Conservation (phyloP, 2,888 invertebrate species). For the Platerodrilus igneus region DNA sequence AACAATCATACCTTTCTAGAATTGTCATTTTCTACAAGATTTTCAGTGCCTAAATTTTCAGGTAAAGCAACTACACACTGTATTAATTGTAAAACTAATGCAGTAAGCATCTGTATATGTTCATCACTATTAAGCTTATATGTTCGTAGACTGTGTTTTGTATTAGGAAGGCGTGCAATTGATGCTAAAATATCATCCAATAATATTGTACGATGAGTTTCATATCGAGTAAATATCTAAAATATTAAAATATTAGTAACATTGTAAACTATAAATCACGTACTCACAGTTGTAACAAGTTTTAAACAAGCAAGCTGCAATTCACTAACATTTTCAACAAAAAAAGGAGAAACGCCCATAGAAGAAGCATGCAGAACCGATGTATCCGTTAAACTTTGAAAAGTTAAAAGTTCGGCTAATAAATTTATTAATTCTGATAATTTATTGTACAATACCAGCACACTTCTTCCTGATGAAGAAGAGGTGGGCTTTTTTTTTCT, state of each 20-base stretch:
- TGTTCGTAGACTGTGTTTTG: conserved; percentile 86
- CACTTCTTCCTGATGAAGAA: conserved; percentile 56
- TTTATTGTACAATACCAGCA: conserved; percentile 73
- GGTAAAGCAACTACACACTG: conserved; percentile 93
- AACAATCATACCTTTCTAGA: too few species aligned
- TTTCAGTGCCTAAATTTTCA: conserved; percentile 53
- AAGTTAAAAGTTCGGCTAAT: conserved; percentile 75
- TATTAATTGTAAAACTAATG: conserved; percentile 91
- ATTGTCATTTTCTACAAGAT: too few species aligned
- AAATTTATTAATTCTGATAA: conserved; percentile 73
- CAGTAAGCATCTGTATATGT: conserved; percentile 97
- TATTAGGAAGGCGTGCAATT: conserved; percentile 92
- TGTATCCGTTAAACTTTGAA: conserved; percentile 86
- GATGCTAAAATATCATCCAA: conserved; percentile 95
- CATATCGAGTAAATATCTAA: conserved; percentile 91
- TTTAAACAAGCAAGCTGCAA: conserved; percentile 86
- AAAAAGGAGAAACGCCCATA: conserved; percentile 88
- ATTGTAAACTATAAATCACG: background rate
- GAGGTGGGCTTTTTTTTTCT: conserved; percentile 47
- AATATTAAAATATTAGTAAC: conserved; percentile 30
- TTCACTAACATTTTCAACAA: conserved; percentile 92
- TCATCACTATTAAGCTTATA: conserved; percentile 86
- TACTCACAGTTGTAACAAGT: conserved; percentile 67
- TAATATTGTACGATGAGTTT: conserved; percentile 86
- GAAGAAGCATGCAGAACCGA: conserved; percentile 84